Evolutionary conservation across 2,888 invertebrate genomes (phyloP), one percentile per base, ranked within the genome.

Genomic region (Rosalia funebris): DNA sequence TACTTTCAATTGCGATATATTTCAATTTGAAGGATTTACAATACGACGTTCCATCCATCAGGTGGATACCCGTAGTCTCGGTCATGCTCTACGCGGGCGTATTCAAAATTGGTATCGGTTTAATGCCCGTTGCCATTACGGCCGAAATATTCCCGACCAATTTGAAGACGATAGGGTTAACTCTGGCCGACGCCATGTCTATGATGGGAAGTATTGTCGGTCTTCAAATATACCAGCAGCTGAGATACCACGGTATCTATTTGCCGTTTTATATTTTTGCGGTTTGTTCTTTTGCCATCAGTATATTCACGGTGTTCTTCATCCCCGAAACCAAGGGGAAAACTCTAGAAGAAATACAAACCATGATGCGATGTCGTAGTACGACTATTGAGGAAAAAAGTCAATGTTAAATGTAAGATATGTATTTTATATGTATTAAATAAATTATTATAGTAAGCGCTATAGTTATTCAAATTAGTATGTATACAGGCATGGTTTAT

Each of bases 111-210:
- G 81, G 81, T 1, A 61, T 81, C n/a, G 81, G 81, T 3, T 75
- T 79, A 53, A 77, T 81, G n/a, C 81, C 81, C 0, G 80, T 81
- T 25, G 78, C 81, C 2, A 71, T 81, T 61, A 80, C 81, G 0
- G 81, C 79, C 0, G 81, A 81, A 65, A 59, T 81, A n/a, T 81
- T 81, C 60, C 80, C 81, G 0, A 77, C 81, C 1, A 79, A 76
- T 62, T 75, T 82, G 9, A 82, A 82, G 69, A 81, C 81, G 1
- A 75, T 79, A 65, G 82, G 81, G 4, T 80, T 81, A 79, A 80
- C 82, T 0, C 47, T 79, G 12, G 76, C 81, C 2, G 81, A 82
- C 59, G 74, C 74, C 2, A 73, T 77, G 66, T 82, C 79, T 55
- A 72, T 81, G 2, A 63, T 77, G n/a, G 78, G 78, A 53, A 76